A percentile compares a stretch with the other conserved stretches of the same genome.
Conservation (phyloP, 2,888 invertebrate genomes). For the Spialia ferax region DNA sequence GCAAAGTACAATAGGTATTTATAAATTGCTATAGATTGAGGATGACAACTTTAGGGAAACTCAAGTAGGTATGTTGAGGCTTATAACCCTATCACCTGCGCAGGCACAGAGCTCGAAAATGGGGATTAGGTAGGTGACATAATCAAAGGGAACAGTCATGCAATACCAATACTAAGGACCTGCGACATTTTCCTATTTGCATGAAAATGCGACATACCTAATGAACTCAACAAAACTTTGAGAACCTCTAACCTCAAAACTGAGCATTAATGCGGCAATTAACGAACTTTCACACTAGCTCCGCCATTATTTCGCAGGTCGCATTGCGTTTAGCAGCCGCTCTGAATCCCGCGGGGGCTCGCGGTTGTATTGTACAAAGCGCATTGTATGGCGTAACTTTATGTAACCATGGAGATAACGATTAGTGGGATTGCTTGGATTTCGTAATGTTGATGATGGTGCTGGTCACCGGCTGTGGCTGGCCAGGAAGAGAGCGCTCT, state of each 20-base stretch:
- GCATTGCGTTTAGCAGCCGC: slow-evolving; percentile 9
- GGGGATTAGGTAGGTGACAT: too few relatives aligned
- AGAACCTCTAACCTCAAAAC: not conserved
- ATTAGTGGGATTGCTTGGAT: slow-evolving; percentile 68
- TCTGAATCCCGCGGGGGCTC: slow-evolving; percentile 9
- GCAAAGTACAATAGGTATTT: too few relatives aligned
- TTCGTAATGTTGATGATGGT: slow-evolving; percentile 62
- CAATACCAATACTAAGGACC: too few relatives aligned
- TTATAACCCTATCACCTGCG: too few relatives aligned
- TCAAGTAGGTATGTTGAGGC: too few relatives aligned
- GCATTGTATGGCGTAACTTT: slow-evolving; percentile 62
- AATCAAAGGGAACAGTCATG: too few relatives aligned
- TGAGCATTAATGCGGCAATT: slow-evolving; percentile 47
- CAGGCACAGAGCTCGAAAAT: too few relatives aligned
- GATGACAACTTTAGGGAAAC: too few relatives aligned
- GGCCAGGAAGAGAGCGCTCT: slow-evolving; percentile 47
- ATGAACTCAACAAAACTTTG: not conserved
- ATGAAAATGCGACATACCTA: too few relatives aligned
- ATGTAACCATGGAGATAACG: slow-evolving; percentile 64
- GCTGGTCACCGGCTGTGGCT: slow-evolving; percentile 49
- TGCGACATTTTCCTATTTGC: too few relatives aligned
- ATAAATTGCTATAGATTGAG: too few relatives aligned
- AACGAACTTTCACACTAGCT: slow-evolving; percentile 43
- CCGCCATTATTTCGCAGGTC: slow-evolving; percentile 36
- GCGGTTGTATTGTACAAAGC: slow-evolving; percentile 13